Evolutionary conservation across 2,888 invertebrate genomes (phyloP).

Genomic region (Agrilus cyanescens): DNA sequence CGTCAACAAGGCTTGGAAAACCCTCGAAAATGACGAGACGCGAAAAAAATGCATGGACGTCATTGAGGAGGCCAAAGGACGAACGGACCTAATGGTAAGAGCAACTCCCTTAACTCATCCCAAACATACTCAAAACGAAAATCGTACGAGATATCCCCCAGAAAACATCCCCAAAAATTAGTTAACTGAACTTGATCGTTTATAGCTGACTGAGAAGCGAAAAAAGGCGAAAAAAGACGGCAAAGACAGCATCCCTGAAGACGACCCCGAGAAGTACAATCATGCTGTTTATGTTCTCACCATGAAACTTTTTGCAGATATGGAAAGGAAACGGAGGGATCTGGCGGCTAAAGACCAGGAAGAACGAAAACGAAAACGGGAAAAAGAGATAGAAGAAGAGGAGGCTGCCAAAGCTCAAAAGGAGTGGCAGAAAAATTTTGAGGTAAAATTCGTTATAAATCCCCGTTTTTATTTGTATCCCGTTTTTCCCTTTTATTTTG

Average conservation of each 20-base stretch:
- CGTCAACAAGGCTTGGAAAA: conserved; percentile 91
- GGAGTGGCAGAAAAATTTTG: conserved; percentile 98
- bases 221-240: conserved; percentile 91
- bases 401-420: conserved; percentile 81
- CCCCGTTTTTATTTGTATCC: background rate
- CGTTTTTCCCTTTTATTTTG: conserved; percentile 21
- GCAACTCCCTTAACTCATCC: background rate
- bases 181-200: conserved; percentile 12
- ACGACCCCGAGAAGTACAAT: conserved; percentile 73
- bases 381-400: conserved; percentile 86
- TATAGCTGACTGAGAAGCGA: conserved; percentile 79
- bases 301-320: conserved; percentile 92
- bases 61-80: conserved; percentile 91
- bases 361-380: conserved; percentile 86
- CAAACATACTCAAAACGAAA: conserved; percentile 5
- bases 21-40: conserved; percentile 87
- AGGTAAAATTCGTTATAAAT: conserved; percentile 42
- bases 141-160: background rate
- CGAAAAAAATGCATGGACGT: conserved; percentile 90
- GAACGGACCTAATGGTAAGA: conserved; percentile 83
- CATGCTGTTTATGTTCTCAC: conserved; percentile 97
- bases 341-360: conserved; percentile 84
- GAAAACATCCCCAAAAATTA: too few species aligned
- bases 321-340: conserved; percentile 83
- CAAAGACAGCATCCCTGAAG: conserved; percentile 75